These are phyloP conservation scores for Dastarcus helophoroides DNA, from an alignment of 2,888 invertebrate genomes.

Conservation along the genomic window DNA sequence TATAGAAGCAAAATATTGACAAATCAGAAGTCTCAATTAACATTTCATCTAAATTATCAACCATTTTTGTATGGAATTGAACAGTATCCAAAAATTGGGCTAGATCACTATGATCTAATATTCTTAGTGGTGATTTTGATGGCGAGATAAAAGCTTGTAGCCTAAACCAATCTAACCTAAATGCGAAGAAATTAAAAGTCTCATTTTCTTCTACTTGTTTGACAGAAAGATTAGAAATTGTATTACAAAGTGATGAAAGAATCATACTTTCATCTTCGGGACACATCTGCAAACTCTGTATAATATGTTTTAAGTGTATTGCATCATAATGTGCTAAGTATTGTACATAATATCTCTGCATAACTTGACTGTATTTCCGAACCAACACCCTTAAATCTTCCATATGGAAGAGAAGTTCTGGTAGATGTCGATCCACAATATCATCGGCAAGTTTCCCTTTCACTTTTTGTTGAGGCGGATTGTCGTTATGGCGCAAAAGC, in stretches of 20 bases:
- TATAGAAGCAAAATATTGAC: conserved; percentile 96
- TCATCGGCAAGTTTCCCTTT: conserved; percentile 82
- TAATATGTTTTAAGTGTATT: conserved; percentile 72
- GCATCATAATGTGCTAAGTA: conserved; percentile 95
- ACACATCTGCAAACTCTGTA: conserved; percentile 70
- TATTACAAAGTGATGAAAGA: conserved; percentile 82
- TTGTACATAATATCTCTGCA: conserved; percentile 92
- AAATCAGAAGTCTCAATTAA: conserved; percentile 94
- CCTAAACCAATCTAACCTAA: conserved; percentile 91
- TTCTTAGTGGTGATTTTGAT: conserved; percentile 62
- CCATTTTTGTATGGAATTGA: conserved; percentile 95
- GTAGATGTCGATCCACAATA: conserved; percentile 88
- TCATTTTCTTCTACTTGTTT: conserved; percentile 97
- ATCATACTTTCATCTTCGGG: conserved; percentile 95
- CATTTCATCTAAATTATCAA: conserved; percentile 95
- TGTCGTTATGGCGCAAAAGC: conserved; percentile 92
- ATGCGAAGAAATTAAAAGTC: conserved; percentile 88
- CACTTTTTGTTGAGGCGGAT: conserved; percentile 78
- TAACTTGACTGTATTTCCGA: conserved; percentile 70
- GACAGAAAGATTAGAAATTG: conserved; percentile 72
- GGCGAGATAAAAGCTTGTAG: conserved; percentile 89
- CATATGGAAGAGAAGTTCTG: conserved; percentile 95
- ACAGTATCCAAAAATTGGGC: conserved; percentile 90
- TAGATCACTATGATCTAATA: conserved; percentile 75
- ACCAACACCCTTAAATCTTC: conserved; percentile 92